A percentile compares a stretch with the other conserved stretches of the same genome.
Conservation (phyloP, 2,888 invertebrate species). For the Dicyrtoma fusca region DNA sequence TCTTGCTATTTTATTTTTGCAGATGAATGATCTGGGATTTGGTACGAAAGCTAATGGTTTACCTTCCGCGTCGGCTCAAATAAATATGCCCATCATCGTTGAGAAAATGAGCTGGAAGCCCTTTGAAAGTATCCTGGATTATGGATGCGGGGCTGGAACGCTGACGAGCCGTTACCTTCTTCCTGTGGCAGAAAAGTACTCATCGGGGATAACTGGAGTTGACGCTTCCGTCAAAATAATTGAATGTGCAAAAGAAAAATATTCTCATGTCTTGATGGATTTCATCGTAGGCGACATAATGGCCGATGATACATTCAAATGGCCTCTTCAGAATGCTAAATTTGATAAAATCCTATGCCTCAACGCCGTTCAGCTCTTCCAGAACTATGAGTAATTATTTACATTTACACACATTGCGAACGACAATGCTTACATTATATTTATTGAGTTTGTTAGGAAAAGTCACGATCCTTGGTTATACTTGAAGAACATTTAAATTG, state of each 20-base stretch:
- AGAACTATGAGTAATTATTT: slow-evolving; percentile 13
- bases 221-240: slow-evolving; percentile 20
- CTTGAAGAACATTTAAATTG: no score
- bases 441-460: no score
- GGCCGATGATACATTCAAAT: slow-evolving; percentile 1
- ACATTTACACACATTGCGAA: no score
- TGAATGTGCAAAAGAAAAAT: slow-evolving; percentile 5
- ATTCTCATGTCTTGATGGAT: background rate
- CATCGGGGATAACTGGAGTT: background rate
- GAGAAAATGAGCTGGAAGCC: slow-evolving; percentile 18
- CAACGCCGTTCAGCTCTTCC: slow-evolving; percentile 7
- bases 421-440: no score
- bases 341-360: slow-evolving; percentile 22
- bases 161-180: background rate
- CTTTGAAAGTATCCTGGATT: slow-evolving; percentile 29
- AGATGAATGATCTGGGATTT: slow-evolving; percentile 5
- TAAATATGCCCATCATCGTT: slow-evolving; percentile 12
- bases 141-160: slow-evolving; percentile 29
- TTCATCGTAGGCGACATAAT: slow-evolving; percentile 14
- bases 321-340: background rate
- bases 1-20: no score
- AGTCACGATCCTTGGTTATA: no score
- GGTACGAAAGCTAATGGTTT: background rate
- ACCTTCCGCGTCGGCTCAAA: no score
- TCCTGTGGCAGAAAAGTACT: slow-evolving; percentile 18